phyloP scores from a whole-genome alignment of 2,113 vertebrate species.

The Melanostigma gelatinosum region DNA sequence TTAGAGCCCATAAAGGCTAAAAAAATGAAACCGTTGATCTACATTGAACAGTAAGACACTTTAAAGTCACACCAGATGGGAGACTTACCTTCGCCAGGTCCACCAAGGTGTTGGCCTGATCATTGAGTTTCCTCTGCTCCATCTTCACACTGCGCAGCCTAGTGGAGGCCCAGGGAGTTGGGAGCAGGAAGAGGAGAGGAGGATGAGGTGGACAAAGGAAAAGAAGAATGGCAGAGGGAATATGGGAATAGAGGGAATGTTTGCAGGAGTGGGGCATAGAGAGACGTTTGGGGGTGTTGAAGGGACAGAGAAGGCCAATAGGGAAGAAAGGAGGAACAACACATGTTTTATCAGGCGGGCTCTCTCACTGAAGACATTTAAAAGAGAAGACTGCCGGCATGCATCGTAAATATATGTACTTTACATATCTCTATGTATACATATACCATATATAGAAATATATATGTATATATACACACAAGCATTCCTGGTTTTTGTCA shows the following conservation, averaged over 20 bases:
- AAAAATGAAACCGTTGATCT: neutral
- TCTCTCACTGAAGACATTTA: conserved; percentile 46
- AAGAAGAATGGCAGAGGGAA: conserved; percentile 14
- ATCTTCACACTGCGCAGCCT: conserved; percentile 94
- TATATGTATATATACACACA: conserved; percentile 55
- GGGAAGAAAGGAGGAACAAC: conserved; percentile 46
- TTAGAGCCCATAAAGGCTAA: neutral
- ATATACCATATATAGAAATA: conserved; percentile 50
- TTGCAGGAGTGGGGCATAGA: conserved; percentile 41
- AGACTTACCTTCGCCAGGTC: conserved; percentile 90
- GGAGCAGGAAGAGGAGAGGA: conserved; percentile 27
- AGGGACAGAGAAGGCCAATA: conserved; percentile 53
- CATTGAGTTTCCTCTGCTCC: conserved; percentile 92
- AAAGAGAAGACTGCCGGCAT: conserved; percentile 71
- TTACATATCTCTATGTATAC: conserved; percentile 56
- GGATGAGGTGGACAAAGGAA: conserved; percentile 4
- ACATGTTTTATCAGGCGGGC: conserved; percentile 62
- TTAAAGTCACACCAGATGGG: neutral
- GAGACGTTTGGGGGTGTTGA: conserved; percentile 24
- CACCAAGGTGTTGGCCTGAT: conserved; percentile 91
- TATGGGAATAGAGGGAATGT: conserved; percentile 6
- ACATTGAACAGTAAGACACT: neutral
- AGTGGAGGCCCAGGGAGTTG: conserved; percentile 68
- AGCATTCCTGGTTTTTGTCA: conserved; percentile 76
- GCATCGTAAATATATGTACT: conserved; percentile 60